These are phyloP conservation scores for Scarus forsteni DNA, from an alignment of 2,797 vertebrate genomes.

Conservation along the genomic window DNA sequence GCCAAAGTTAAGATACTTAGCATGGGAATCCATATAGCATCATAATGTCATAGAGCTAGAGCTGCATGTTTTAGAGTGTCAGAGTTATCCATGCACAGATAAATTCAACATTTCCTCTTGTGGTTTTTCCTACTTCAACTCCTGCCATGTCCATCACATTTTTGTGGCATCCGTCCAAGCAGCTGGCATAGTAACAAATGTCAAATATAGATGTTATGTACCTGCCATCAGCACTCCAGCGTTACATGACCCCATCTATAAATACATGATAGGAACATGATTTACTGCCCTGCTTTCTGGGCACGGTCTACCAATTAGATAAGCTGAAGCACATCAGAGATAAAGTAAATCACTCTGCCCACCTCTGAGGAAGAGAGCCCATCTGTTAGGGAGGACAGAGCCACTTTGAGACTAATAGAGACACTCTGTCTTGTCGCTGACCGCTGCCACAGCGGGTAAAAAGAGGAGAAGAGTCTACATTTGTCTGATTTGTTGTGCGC, in stretches of 20 bases:
- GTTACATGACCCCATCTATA: constrained; percentile 66
- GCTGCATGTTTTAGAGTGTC: constrained; percentile 18
- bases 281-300: constrained; percentile 51
- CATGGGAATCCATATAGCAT: constrained; percentile 16
- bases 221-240: constrained; percentile 40
- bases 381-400: constrained; percentile 56
- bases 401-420: constrained; percentile 64
- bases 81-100: constrained; percentile 1
- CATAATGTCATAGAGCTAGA: constrained; percentile 3
- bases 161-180: constrained; percentile 28
- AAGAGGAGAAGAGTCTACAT: constrained; percentile 4
- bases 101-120: constrained; percentile 9
- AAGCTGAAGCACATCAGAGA: constrained; percentile 44
- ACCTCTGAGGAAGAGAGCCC: constrained; percentile 45
- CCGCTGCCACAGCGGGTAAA: constrained; percentile 27
- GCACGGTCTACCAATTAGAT: constrained; percentile 58
- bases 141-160: constrained; percentile 6
- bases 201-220: constrained; percentile 57
- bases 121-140: background rate
- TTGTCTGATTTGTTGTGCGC: constrained; percentile 11
- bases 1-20: constrained; percentile 20
- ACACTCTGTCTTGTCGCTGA: constrained; percentile 67
- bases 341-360: constrained; percentile 43
- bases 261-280: constrained; percentile 63
- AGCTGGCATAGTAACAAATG: constrained; percentile 50